Percentiles rank a stretch among this genome's conserved stretches.
phyloP scores from a whole-genome alignment of 2,888 invertebrate genomes.

The Xestia ashworthii region DNA sequence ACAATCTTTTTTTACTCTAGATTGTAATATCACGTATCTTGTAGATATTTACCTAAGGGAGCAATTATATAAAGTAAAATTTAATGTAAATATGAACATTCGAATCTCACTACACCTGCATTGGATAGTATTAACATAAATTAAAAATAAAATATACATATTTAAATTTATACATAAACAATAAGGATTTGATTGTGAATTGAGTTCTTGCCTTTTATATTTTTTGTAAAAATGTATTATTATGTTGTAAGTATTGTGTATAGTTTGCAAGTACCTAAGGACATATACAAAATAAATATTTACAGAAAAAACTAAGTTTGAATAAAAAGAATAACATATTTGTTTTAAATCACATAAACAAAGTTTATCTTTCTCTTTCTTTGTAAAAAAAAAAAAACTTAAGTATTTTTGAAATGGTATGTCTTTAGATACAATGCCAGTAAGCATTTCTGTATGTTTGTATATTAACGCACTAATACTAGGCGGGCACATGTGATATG shows the following conservation, averaged over 20 bases:
- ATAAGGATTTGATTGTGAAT: constrained; percentile 67
- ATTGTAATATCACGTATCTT: constrained; percentile 74
- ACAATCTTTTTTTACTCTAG: constrained; percentile 67
- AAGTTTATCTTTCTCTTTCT: not conserved
- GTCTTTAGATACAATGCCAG: constrained; percentile 50
- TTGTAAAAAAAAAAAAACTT: not conserved
- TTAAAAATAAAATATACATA: constrained; percentile 42
- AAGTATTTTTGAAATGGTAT: constrained; percentile 5
- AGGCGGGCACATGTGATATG: constrained; percentile 73
- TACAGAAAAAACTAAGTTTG: constrained; percentile 8
- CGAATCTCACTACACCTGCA: constrained; percentile 71
- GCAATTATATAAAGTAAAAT: constrained; percentile 83
- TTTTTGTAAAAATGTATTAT: constrained; percentile 58
- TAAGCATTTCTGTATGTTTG: constrained; percentile 55
- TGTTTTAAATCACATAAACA: not conserved
- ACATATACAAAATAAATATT: constrained; percentile 19
- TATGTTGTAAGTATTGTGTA: constrained; percentile 61
- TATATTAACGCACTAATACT: constrained; percentile 63
- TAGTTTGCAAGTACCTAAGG: constrained; percentile 62
- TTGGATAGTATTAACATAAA: constrained; percentile 54
- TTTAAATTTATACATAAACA: constrained; percentile 33
- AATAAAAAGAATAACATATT: not conserved
- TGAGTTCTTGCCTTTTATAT: constrained; percentile 61
- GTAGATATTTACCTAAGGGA: constrained; percentile 89
- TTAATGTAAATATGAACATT: constrained; percentile 78